Percentiles rank a stretch among this genome's conserved stretches.
phyloP scores from a whole-genome alignment of 2,113 vertebrate species.

The Saguinus imperator region DNA sequence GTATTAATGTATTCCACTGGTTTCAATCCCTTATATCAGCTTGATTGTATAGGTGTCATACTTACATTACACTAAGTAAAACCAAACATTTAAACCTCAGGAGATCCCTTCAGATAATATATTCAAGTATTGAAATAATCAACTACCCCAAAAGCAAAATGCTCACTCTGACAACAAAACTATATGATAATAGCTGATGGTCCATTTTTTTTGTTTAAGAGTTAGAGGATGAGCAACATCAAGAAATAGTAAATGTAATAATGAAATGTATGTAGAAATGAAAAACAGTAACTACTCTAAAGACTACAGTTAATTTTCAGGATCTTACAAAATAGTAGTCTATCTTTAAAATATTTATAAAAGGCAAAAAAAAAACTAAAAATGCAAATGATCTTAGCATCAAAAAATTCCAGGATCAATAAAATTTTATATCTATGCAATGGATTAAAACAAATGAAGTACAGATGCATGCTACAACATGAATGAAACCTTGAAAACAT shows the following conservation, averaged over 20 bases:
- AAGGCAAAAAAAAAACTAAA: conserved; percentile 21
- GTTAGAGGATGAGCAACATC: neutral
- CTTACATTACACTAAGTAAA: conserved; percentile 41
- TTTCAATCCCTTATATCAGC: neutral
- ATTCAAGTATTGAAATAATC: conserved; percentile 54
- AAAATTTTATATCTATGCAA: neutral
- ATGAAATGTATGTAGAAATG: neutral
- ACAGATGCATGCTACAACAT: neutral
- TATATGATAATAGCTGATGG: neutral
- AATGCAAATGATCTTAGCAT: neutral
- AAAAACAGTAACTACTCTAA: neutral
- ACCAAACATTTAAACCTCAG: neutral
- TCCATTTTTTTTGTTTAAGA: neutral
- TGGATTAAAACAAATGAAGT: neutral
- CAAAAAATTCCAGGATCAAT: conserved; percentile 7
- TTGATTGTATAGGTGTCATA: neutral
- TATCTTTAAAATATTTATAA: conserved; percentile 11
- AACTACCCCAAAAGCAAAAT: conserved; percentile 10
- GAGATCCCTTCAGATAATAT: neutral
- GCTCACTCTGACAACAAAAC: conserved; percentile 34
- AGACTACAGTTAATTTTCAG: conserved; percentile 14
- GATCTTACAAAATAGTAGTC: neutral
- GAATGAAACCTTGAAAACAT: neutral
- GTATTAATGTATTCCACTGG: neutral
- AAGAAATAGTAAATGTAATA: conserved; percentile 25